Evolutionary conservation across 2,797 vertebrate species (phyloP).

Genomic region (Sandelia bainsii): DNA sequence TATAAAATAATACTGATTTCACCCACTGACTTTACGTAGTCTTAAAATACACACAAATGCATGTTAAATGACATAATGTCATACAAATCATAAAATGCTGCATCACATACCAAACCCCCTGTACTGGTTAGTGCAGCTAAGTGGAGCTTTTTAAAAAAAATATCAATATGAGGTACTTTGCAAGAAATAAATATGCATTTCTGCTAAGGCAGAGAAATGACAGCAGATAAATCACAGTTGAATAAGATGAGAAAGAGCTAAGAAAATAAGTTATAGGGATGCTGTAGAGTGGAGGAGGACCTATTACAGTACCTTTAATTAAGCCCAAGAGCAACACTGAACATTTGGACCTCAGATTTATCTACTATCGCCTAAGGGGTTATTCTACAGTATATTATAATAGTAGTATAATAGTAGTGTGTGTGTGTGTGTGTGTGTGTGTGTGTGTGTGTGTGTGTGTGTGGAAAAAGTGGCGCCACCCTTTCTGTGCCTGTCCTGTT

Average conservation of each 20-base stretch:
- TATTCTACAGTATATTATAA: conserved; percentile 11
- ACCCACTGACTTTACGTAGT: neutral
- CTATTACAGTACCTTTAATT: neutral
- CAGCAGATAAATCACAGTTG: conserved; percentile 44
- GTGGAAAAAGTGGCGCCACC: neutral
- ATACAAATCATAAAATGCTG: neutral
- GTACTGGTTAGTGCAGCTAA: conserved; percentile 12
- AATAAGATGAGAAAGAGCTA: conserved; percentile 56
- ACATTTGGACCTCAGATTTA: conserved; percentile 38
- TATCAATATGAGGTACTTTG: conserved; percentile 19
- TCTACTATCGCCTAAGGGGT: conserved; percentile 43
- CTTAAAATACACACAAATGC: conserved; percentile 9
- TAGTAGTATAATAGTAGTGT: too few relatives aligned
- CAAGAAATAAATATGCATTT: conserved; percentile 19
- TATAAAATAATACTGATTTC: too few relatives aligned
- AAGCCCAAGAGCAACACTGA: conserved; percentile 24
- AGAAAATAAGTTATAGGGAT: conserved; percentile 17
- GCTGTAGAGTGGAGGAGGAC: conserved; percentile 12
- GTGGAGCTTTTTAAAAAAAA: too few relatives aligned
- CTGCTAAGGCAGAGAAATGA: conserved; percentile 29
- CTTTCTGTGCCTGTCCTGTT: neutral
- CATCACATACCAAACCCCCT: conserved; percentile 13
- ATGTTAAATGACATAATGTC: conserved; percentile 26
- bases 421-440: neutral
- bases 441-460: too few relatives aligned